Base-by-base conservation (phyloP, 2,113 vertebrate genomes). In the Monarcha castaneiventris region DNA sequence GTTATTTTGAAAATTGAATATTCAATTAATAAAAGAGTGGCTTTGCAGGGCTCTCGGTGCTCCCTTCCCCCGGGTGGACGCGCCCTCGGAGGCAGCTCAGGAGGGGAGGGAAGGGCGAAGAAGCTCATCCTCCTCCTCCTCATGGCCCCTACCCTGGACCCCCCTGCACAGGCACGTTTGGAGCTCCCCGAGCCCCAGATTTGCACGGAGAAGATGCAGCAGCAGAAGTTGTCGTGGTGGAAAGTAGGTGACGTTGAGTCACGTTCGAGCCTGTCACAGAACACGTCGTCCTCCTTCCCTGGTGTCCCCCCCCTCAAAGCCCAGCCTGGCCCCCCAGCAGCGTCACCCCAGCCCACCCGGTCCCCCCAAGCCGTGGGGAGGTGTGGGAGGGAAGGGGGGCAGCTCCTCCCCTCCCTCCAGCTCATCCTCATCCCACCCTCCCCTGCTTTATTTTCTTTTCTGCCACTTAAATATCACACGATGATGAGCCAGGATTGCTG, bases 1-100 rank as follows among this genome's bases (percentile, higher is more conserved):
- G 96, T 97, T 97, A 95, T 96, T 97, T 95, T 92, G 84, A 94
- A 96, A 90, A 95, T 87, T 91, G 97, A 97, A 96, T 96, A 95
- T 94, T 96, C 94, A 95, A 94, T 96, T 95, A 97, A 96, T 94
- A 86, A 69, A 74, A 90, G 80, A 95, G 79, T 95, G 94, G 89
- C 91, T 96, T 89, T 74, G 59, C 82, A 87, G 81, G 92, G 86
- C 90, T 92, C 91, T 91, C 3, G 0, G 35, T 59, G 77, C 83
- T 97, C 88, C 72, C 32, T 79, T 89, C 84, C 86, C 78, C 0
- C 2, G 84, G 87, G 87, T 0, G 9, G 81, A 86, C 16, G 49
- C n/a, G 5, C 77, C 87, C 54, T 75, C 11, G 0, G 67, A 77
- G 63, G 46, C 63, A 76, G 49, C 69, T 75, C 3, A 1, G 52